These are phyloP conservation scores for Melieria crassipennis DNA, from an alignment of 2,888 invertebrate species.

Conservation along the genomic window DNA sequence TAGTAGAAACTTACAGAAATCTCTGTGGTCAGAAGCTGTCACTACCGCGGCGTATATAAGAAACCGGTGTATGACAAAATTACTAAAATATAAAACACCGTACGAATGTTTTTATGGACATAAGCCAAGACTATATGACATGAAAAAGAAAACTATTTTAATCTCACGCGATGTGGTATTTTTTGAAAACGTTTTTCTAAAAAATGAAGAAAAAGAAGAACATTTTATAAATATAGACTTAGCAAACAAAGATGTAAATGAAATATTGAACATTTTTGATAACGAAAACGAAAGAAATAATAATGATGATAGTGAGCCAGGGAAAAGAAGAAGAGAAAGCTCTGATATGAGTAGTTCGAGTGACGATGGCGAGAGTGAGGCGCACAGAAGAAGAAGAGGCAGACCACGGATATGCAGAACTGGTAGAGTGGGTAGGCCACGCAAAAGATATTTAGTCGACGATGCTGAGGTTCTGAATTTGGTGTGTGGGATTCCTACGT, in stretches of 20 bases:
- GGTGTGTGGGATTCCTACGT: neutral
- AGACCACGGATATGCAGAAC: conserved; percentile 1
- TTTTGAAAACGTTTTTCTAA: neutral
- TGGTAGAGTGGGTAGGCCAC: neutral
- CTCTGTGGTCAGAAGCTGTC: conserved; percentile 39
- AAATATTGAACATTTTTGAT: neutral
- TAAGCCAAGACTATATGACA: conserved; percentile 33
- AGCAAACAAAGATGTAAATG: neutral
- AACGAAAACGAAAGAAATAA: too few relatives aligned
- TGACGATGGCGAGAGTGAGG: too few relatives aligned
- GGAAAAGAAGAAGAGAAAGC: too few relatives aligned
- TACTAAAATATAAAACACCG: conserved; percentile 33
- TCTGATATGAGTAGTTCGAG: too few relatives aligned
- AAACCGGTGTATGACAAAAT: conserved; percentile 33
- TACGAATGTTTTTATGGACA: conserved; percentile 34
- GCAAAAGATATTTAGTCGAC: neutral
- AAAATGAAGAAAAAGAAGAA: neutral
- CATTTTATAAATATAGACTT: neutral
- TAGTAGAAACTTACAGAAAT: conserved; percentile 33
- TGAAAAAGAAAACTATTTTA: neutral
- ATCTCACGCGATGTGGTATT: neutral
- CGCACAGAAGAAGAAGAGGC: conserved; percentile 5
- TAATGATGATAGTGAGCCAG: too few relatives aligned
- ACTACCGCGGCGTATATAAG: conserved; percentile 39
- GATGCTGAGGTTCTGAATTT: neutral